Evolutionary conservation across 2,797 vertebrate genomes (phyloP).

Genomic region (Hozukius guyotensis): DNA sequence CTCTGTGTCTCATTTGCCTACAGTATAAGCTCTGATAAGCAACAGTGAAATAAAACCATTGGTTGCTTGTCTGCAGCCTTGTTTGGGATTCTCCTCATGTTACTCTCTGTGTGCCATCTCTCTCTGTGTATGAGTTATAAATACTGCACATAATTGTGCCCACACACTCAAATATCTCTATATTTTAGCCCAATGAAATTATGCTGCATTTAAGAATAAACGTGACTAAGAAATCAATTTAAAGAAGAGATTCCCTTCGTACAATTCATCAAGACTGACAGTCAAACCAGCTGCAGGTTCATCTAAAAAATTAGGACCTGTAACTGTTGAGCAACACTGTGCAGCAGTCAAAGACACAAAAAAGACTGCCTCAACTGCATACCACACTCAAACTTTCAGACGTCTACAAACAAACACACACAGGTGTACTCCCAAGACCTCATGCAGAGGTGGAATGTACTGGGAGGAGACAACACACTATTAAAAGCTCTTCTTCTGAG

Average conservation of each 20-base stretch:
- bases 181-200: not conserved
- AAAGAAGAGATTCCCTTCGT: not conserved
- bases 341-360: not conserved
- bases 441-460: slow-evolving; percentile 16
- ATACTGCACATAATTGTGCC: not conserved
- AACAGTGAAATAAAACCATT: slow-evolving; percentile 45
- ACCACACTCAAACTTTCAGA: slow-evolving; percentile 2
- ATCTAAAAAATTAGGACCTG: not conserved
- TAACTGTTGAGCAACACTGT: not conserved
- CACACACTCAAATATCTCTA: not conserved
- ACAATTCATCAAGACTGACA: not conserved
- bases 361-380: not conserved
- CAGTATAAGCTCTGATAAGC: slow-evolving; percentile 57
- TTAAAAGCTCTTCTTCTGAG: slow-evolving; percentile 67
- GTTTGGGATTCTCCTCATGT: slow-evolving; percentile 52
- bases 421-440: slow-evolving; percentile 20
- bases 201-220: not conserved
- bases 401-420: slow-evolving; percentile 13
- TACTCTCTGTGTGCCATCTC: slow-evolving; percentile 30
- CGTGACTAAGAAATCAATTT: not conserved
- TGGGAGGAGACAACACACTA: slow-evolving; percentile 47
- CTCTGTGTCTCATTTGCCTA: slow-evolving; percentile 64
- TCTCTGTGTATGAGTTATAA: slow-evolving; percentile 22
- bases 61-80: slow-evolving; percentile 46
- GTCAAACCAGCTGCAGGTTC: not conserved